Percentiles rank a stretch among this genome's conserved stretches.
Evolutionary conservation across 1,140 invertebrate species (phyloP).

Genomic region (Diprion similis): DNA sequence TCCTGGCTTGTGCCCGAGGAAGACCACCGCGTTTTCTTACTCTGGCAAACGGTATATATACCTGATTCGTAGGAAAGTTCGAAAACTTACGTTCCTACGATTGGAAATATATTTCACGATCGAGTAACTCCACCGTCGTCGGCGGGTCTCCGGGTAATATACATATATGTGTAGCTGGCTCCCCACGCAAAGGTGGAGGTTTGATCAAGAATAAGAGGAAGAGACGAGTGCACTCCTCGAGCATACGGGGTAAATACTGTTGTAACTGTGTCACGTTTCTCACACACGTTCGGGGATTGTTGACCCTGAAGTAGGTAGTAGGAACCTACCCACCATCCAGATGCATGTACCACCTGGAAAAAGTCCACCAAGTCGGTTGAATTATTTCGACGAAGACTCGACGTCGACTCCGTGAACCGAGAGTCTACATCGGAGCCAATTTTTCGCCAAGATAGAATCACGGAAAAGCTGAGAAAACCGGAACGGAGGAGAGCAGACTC

Average conservation of each 20-base stretch:
- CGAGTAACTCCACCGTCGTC: not conserved
- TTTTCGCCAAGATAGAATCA: not conserved
- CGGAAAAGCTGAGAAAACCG: conserved; percentile 7
- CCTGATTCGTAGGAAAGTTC: conserved; percentile 9
- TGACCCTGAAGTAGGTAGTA: no score
- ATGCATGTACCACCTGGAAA: not conserved
- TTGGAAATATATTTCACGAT: conserved; percentile 3
- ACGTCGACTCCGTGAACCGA: not conserved
- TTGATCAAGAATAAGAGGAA: no score
- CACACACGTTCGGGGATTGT: no score
- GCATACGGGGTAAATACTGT: not conserved
- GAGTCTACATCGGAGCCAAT: not conserved
- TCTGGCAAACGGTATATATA: not conserved
- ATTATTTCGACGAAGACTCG: not conserved
- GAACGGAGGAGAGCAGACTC: not conserved
- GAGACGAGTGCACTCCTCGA: no score
- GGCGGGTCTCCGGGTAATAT: not conserved
- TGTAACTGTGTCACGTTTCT: no score
- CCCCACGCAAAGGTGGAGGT: no score
- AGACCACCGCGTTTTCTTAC: not conserved
- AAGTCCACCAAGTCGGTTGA: not conserved
- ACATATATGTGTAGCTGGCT: not conserved
- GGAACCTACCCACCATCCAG: no score
- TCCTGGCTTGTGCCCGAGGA: not conserved
- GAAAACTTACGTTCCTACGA: conserved; percentile 6